Evolutionary conservation across 2,113 vertebrate genomes (phyloP), one percentile per base, ranked within the genome.

Genomic region (Phaethornis superciliosus): DNA sequence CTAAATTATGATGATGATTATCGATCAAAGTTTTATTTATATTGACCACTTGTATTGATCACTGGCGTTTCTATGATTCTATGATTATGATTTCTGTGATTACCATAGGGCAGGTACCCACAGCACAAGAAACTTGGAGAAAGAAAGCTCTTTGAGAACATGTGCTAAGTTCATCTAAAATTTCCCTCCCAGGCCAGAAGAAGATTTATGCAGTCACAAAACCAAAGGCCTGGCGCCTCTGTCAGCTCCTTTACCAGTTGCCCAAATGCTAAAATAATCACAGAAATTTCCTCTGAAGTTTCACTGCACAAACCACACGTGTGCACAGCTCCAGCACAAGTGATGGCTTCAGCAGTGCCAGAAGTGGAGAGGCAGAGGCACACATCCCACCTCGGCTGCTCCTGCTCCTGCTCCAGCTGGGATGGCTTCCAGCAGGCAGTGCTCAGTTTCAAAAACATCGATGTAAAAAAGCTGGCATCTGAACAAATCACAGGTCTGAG

Each of bases 121-220:
- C 26, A 27, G 47, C 35, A 83, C 18, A 59, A 88, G 62, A 55
- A 64, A 81, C 44, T 77, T 80, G 11, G 40, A 83, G 76, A 85
- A 81, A 65, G 80, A 20, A 90, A 71, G 40, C 13, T 72, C 49
- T 83, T 71, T 76, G 30, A 84, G 86, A 77, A 86, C 89, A 84
- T 51, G 15, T 93, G 92, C 42, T 85, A 88, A 74, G 6, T 78
- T 92, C 49, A 92, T 96, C 46, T 81, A 80, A 72, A 78, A 33
- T 63, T 80, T 93, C 81, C 87, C 35, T 87, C 52, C 63, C 56
- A 69, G 74, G 33, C 85, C 59, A 71, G 55, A 22, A 87, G 59
- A 89, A 95, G 69, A 93, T 95, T 86, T 81, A 90, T 63, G 58
- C 23, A 44, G 28, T 64, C 69, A 58, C 72, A 85, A 94, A 93